These are phyloP conservation scores for Epizoanthus rinbou DNA, from an alignment of 92 coral and sea anemone genomes.

Conservation along the genomic window DNA sequence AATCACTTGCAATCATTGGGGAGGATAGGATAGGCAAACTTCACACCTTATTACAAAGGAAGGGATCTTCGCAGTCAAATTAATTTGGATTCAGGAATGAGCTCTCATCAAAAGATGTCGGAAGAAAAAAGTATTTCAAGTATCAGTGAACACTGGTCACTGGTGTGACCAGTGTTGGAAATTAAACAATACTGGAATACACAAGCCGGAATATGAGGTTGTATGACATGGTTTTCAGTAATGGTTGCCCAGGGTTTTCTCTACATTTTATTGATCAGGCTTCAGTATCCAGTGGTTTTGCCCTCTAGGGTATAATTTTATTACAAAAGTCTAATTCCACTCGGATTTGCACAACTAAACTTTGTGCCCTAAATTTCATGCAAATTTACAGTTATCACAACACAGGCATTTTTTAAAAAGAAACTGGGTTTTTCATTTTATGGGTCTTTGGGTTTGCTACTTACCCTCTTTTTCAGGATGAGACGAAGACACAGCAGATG, in stretches of 20 bases:
- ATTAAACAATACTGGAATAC: conserved; percentile 27
- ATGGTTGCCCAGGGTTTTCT: background rate
- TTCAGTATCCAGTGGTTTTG: background rate
- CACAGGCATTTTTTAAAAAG: background rate
- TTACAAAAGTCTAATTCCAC: too few species aligned
- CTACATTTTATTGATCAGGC: background rate
- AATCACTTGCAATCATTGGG: conserved; percentile 47
- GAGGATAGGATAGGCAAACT: conserved; percentile 47
- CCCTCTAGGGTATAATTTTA: too few species aligned
- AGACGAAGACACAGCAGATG: background rate
- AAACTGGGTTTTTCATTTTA: background rate
- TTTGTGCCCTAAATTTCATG: too few species aligned
- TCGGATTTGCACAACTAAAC: too few species aligned
- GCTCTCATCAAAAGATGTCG: conserved; percentile 30
- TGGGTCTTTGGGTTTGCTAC: conserved; percentile 2
- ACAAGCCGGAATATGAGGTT: conserved; percentile 27
- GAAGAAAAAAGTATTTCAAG: conserved; percentile 37
- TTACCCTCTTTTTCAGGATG: conserved; percentile 30
- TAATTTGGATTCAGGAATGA: conserved; percentile 41
- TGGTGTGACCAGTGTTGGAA: conserved; percentile 32
- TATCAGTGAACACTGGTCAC: conserved; percentile 19
- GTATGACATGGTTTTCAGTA: conserved; percentile 30
- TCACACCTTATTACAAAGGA: conserved; percentile 42
- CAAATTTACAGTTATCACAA: too few species aligned
- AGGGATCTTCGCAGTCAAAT: conserved; percentile 34